Evolutionary conservation across 37 sponge, comb jelly and placozoan genomes (phyloP), one percentile per base, ranked within the genome.

Genomic region (Mnemiopsis leidyi): DNA sequence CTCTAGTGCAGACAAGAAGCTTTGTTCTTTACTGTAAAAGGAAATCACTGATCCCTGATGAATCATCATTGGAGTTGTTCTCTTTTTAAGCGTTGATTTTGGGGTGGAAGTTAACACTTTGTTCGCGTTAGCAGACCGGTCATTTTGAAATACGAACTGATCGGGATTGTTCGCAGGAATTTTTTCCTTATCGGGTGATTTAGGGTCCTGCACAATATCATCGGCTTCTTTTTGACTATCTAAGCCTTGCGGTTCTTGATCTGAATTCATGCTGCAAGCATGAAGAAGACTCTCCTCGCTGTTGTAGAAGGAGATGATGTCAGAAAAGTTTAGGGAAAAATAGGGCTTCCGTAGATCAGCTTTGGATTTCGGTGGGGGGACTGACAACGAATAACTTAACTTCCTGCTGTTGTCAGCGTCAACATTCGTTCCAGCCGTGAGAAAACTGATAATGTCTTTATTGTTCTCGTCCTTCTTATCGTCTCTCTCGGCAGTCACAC

Each of bases 231-330:
- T 13, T 48, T 5, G 13, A 48, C 61, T 18, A 18, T 48, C 9
- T 13, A 18, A 5, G 61, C 13, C 61, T 48, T 48, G 61, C 26
- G 26, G 79, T 31, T 77, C 79, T 5, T 28, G 30, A 31, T 77
- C 79, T n/a, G n/a, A n/a, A n/a, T n/a, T n/a, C n/a, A n/a, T n/a
- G n/a, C n/a, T n/a, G 32, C 36, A 77, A 21, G 79, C 79, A 33
- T 77, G 32, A 16, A 77, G 79, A 32, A 77, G 79, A 77, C 79
- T 77, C 18, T 77, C 79, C 33, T 77, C 79, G 32, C 79, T 77
- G 18, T 77, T 77, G 79, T 31, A 77, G 36, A 77, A 77, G 18
- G 79, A 31, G 32, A 77, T 77, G 35, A 77, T 77, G 35, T 77
- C 79, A 3, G 79, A 28, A 77, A 77, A 77, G 35, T 77, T 77